Base-by-base conservation (phyloP, 2,113 vertebrate genomes). In the Muntiacus muntjak region DNA sequence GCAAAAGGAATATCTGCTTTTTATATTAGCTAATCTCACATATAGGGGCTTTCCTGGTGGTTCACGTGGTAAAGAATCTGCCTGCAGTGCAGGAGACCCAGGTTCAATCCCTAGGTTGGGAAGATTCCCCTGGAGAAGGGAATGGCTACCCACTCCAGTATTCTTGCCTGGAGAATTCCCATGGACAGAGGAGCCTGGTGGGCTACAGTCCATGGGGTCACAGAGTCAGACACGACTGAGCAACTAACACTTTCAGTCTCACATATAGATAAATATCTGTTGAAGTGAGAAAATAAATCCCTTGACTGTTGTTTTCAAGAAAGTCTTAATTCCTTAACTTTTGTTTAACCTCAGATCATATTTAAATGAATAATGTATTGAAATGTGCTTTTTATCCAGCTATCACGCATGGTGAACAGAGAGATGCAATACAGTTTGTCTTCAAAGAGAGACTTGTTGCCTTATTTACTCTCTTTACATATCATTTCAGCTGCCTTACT, bases 361-460 rank as follows among this genome's bases (percentile, higher is more conserved):
- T 30, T 93, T 97, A 64, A 97, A 87, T 87, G 79, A 76, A 85
- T 36, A n/a, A 95, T 21, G 23, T 97, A 89, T 6, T 36, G 13
- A 52, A 89, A 60, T 86, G 81, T 81, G 58, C 25, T 81, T 89
- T 97, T 85, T 79, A 67, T 71, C 43, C 10, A 81, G n/a, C n/a
- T 86, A 33, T 36, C 13, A 10, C 30, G 40, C 45, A 45, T 90
- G 17, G 60, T 74, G 81, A 40, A 79, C 28, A 86, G 58, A 76
- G 40, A 67, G 43, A 86, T 21, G 21, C 16, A 67, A 33, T 21
- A n/a, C 6, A 60, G 23, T 36, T 89, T 26, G 21, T 26, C 16
- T 90, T 86, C 19, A 78, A 85, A 52, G 17, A 71, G n/a, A 10
- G 82, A 82, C 28, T 74, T 71, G 71, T 87, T 25, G 23, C 7